Conservation (phyloP, 2,888 invertebrate genomes). For the Nezara viridula region DNA sequence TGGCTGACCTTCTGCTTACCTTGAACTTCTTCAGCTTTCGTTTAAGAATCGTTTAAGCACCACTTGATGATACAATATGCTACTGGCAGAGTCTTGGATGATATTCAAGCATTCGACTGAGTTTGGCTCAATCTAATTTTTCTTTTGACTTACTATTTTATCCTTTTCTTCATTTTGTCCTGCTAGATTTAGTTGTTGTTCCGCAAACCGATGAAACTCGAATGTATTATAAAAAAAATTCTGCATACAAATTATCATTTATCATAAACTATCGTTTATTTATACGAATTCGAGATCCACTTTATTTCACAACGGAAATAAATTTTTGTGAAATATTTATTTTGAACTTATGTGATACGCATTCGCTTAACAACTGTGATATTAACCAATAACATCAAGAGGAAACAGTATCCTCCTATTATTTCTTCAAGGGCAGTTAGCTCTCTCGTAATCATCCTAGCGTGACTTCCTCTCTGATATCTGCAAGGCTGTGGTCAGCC, state of each 20-base stretch:
- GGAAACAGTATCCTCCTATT: constrained; percentile 13
- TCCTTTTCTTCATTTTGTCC: too few relatives aligned
- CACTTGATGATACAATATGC: too few relatives aligned
- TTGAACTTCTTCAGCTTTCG: too few relatives aligned
- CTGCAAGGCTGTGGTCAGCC: constrained; percentile 26
- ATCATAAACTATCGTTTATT: too few relatives aligned
- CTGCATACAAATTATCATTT: too few relatives aligned
- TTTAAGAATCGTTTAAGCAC: too few relatives aligned
- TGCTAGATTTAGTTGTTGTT: too few relatives aligned
- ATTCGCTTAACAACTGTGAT: neutral
- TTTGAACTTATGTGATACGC: neutral
- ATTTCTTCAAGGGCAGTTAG: constrained; percentile 14
- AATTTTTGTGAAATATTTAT: neutral
- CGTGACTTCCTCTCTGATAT: constrained; percentile 21
- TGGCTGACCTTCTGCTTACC: too few relatives aligned
- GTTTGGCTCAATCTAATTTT: neutral
- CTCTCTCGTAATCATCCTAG: constrained; percentile 24
- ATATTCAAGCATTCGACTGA: neutral
- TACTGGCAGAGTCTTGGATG: neutral
- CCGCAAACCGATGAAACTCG: too few relatives aligned
- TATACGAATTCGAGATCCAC: too few relatives aligned
- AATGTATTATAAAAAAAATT: too few relatives aligned
- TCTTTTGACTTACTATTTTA: neutral
- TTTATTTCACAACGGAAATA: too few relatives aligned
- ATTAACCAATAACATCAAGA: neutral